Percentiles rank a stretch among this genome's conserved stretches.
Conservation (phyloP, 2,113 vertebrate genomes). For the Clarias batrachus region DNA sequence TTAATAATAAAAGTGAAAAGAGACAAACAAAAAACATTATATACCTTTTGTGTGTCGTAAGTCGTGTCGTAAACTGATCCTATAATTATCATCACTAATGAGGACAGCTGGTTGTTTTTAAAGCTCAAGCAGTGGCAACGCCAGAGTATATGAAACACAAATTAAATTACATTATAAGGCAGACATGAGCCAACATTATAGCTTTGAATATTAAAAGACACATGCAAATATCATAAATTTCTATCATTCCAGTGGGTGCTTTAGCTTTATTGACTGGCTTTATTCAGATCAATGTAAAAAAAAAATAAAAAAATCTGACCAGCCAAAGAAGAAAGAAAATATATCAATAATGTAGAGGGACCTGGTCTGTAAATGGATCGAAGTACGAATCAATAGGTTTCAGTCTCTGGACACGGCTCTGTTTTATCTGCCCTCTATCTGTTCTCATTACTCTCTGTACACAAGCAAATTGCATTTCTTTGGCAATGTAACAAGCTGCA, state of each 20-base stretch:
- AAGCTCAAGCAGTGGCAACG: background rate
- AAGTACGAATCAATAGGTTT: conserved; percentile 45
- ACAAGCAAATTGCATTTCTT: conserved; percentile 25
- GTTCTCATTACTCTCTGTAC: conserved; percentile 9
- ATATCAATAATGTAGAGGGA: conserved; percentile 31
- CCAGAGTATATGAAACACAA: background rate
- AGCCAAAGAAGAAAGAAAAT: conserved; percentile 4
- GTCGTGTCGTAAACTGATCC: no score
- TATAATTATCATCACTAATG: background rate
- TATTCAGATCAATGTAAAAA: conserved; percentile 5
- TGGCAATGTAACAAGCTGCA: conserved; percentile 18
- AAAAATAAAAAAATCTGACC: background rate
- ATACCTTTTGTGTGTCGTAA: background rate
- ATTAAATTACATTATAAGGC: background rate
- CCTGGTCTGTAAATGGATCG: conserved; percentile 35
- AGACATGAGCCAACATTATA: background rate
- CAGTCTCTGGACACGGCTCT: conserved; percentile 15
- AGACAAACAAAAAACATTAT: background rate
- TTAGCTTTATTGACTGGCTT: background rate
- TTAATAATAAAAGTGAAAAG: background rate
- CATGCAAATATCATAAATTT: background rate
- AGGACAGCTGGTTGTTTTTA: background rate
- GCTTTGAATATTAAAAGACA: background rate
- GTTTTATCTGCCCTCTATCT: conserved; percentile 29
- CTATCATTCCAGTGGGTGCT: background rate